Evolutionary conservation across 2,113 vertebrate species (phyloP).

Genomic region (Pelecanus crispus): DNA sequence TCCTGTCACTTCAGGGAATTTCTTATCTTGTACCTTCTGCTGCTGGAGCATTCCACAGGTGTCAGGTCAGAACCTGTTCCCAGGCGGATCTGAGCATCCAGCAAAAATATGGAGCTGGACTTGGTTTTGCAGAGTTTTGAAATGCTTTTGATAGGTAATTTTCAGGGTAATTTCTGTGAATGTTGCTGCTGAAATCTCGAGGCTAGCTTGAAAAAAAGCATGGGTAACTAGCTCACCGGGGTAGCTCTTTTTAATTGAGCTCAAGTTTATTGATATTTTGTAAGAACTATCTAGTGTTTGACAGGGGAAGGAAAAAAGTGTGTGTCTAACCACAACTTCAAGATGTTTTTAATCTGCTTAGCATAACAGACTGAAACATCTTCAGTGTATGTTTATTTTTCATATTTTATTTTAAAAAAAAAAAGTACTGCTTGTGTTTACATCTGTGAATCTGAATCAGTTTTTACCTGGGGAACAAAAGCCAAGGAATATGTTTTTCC

Average conservation of each 20-base stretch:
- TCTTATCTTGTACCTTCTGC: neutral
- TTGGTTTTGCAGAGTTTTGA: neutral
- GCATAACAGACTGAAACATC: neutral
- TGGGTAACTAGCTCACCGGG: neutral
- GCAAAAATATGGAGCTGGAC: neutral
- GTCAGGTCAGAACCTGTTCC: neutral
- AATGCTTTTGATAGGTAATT: neutral
- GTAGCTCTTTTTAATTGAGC: neutral
- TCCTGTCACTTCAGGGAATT: neutral
- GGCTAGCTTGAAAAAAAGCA: neutral
- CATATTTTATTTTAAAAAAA: neutral
- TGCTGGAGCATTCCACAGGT: constrained; percentile 32
- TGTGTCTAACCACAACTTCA: neutral
- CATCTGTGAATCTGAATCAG: neutral
- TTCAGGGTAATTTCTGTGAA: neutral
- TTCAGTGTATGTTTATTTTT: neutral
- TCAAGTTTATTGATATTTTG: neutral
- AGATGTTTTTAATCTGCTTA: neutral
- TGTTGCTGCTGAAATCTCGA: neutral
- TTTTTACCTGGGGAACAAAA: neutral
- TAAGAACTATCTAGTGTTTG: neutral
- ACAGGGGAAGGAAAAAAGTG: fast-evolving
- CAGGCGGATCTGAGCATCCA: neutral
- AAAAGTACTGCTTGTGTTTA: neutral
- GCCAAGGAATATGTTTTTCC: neutral